Evolutionary conservation across 2,888 invertebrate genomes (phyloP).

Genomic region (Aphidius colemani): DNA sequence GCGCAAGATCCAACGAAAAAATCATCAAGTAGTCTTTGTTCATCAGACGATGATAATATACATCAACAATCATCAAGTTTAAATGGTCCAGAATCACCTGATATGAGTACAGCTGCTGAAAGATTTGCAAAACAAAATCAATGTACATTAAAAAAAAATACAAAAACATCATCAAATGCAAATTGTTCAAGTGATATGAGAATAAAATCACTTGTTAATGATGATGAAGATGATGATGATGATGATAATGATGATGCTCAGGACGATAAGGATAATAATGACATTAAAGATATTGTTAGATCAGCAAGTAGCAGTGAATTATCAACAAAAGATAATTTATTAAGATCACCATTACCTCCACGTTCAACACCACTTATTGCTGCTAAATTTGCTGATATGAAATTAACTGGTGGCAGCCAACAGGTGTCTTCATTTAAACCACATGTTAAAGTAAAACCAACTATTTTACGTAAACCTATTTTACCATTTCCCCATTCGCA

Average conservation of each 20-base stretch:
- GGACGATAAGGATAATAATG: constrained; percentile 35
- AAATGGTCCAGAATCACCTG: constrained; percentile 64
- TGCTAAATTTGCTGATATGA: constrained; percentile 69
- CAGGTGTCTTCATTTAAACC: constrained; percentile 66
- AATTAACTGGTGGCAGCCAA: constrained; percentile 66
- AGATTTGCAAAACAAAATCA: constrained; percentile 80
- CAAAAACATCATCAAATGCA: constrained; percentile 51
- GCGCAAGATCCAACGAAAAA: constrained; percentile 53
- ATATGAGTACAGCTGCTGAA: constrained; percentile 76
- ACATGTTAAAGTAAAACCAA: constrained; percentile 79
- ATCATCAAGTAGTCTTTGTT: constrained; percentile 56
- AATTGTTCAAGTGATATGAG: constrained; percentile 40
- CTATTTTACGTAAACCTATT: constrained; percentile 74
- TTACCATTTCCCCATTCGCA: constrained; percentile 61
- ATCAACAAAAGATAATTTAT: constrained; percentile 38
- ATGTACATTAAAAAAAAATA: constrained; percentile 76
- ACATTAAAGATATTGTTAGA: constrained; percentile 46
- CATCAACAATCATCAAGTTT: constrained; percentile 54
- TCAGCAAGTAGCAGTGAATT: constrained; percentile 54
- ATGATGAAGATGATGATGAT: constrained; percentile 33
- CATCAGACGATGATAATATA: constrained; percentile 52
- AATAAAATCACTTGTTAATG: constrained; percentile 40
- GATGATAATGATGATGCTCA: constrained; percentile 33
- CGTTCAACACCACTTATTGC: constrained; percentile 69
- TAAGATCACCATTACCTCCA: constrained; percentile 64